phyloP scores from a whole-genome alignment of 1,140 invertebrate species.

The Brachionus koreanus region DNA sequence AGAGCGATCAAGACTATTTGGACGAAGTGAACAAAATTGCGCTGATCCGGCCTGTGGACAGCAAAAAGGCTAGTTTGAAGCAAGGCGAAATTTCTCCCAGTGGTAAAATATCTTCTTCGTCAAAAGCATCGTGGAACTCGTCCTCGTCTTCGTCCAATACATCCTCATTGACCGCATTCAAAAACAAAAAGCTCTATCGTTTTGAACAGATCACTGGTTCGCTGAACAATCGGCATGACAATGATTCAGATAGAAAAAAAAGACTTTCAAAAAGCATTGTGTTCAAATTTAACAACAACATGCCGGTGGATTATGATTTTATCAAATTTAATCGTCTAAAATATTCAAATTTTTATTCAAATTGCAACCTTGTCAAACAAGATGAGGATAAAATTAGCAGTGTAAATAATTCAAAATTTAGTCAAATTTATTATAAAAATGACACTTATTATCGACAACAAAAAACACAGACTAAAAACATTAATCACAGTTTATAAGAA shows the following conservation, averaged over 20 bases:
- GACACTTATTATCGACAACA: background rate
- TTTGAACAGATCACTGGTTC: background rate
- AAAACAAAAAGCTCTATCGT: background rate
- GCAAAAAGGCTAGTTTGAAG: background rate
- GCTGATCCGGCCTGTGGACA: background rate
- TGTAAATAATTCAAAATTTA: background rate
- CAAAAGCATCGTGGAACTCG: background rate
- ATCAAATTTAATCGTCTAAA: background rate
- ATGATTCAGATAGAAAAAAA: background rate
- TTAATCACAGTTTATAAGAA: background rate
- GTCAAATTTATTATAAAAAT: background rate
- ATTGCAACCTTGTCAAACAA: background rate
- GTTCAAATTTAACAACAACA: background rate
- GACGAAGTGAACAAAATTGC: background rate
- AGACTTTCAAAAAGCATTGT: background rate
- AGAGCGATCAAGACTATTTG: slow-evolving; percentile 2
- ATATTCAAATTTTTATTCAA: background rate
- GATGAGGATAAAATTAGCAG: background rate
- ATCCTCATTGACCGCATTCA: background rate
- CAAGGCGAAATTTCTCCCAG: background rate
- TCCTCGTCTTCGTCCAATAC: background rate
- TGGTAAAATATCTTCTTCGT: background rate
- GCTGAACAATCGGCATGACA: background rate
- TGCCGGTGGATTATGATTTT: background rate
- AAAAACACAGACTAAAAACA: background rate